Percentiles rank a stretch among this genome's conserved stretches.
phyloP scores from a whole-genome alignment of 2,888 invertebrate genomes.

The Andrena dorsata region DNA sequence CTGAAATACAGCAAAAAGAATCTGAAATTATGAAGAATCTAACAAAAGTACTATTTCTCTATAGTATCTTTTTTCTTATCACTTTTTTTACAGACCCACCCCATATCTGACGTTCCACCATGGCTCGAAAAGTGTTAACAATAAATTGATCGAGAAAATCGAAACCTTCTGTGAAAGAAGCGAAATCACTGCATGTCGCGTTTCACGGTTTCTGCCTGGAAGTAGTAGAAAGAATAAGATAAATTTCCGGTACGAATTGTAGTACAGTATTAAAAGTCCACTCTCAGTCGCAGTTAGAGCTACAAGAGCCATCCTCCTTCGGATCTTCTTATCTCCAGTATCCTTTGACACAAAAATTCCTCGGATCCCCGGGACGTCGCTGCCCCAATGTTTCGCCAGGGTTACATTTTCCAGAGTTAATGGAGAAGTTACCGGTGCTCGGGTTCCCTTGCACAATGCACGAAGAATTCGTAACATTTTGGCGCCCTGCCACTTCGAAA shows the following conservation, averaged over 20 bases:
- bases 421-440: slow-evolving; percentile 24
- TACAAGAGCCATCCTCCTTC: background rate
- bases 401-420: slow-evolving; percentile 27
- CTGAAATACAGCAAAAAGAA: no score
- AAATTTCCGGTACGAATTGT: background rate
- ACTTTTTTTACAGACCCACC: no score
- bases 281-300: background rate
- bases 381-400: slow-evolving; percentile 2
- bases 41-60: no score
- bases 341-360: slow-evolving; percentile 6
- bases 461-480: slow-evolving; percentile 39
- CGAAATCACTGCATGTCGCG: no score
- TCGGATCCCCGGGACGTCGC: background rate
- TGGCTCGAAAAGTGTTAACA: no score
- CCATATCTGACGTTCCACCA: no score
- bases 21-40: no score
- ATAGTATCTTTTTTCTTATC: no score
- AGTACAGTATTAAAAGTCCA: background rate
- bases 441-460: slow-evolving; percentile 10
- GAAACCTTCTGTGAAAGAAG: no score
- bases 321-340: slow-evolving; percentile 3
- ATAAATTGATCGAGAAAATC: no score
- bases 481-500: slow-evolving; percentile 28
- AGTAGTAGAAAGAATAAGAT: background rate
- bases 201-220: background rate